Conservation (phyloP, 1,140 invertebrate genomes). For the Holcopasites calliopsidis region DNA sequence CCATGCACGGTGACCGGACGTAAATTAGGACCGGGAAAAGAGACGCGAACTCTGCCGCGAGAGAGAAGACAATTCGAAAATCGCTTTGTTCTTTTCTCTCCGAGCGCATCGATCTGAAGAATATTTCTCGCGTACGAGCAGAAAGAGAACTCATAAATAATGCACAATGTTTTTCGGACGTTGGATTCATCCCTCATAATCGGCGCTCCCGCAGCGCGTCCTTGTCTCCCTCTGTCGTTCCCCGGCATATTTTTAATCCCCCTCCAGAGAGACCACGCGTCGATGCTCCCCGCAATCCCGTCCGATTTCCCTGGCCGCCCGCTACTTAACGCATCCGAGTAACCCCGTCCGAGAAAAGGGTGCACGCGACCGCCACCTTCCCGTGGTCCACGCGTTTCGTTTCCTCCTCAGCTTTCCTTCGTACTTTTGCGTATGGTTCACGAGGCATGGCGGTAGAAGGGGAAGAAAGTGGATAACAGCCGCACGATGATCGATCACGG, state of each 20-base stretch:
- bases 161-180: conserved; percentile 78
- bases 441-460: conserved; percentile 77
- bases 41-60: neutral
- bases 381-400: neutral
- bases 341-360: conserved; percentile 21
- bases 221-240: neutral
- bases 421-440: conserved; percentile 72
- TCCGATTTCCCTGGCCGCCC: conserved; percentile 43
- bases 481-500: conserved; percentile 58
- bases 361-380: neutral
- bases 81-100: neutral
- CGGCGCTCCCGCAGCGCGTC: conserved; percentile 31
- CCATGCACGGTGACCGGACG: conserved; percentile 31
- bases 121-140: conserved; percentile 39
- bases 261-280: conserved; percentile 18
- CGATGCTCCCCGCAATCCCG: conserved; percentile 36
- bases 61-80: neutral
- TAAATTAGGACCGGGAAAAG: conserved; percentile 31
- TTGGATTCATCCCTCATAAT: conserved; percentile 62
- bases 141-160: conserved; percentile 70
- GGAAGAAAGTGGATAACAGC: conserved; percentile 39
- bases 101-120: conserved; percentile 16
- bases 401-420: neutral
- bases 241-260: conserved; percentile 16
- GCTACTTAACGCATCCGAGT: conserved; percentile 58